Conservation (phyloP, 2,888 invertebrate genomes). For the Lochmaea capreae region DNA sequence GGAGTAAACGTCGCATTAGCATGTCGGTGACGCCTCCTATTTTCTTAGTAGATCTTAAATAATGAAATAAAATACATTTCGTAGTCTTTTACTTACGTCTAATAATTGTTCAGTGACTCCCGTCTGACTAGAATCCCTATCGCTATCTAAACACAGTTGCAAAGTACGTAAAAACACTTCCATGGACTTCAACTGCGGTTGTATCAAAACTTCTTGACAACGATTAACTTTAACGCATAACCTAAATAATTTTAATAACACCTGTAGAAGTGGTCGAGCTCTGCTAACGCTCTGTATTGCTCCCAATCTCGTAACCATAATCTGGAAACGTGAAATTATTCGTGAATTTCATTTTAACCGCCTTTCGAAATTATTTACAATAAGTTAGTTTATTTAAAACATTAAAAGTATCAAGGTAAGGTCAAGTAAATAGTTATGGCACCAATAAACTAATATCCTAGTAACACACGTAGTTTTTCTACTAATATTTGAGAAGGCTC, state of each 20-base stretch:
- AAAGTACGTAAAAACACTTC: constrained; percentile 87
- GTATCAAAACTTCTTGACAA: constrained; percentile 89
- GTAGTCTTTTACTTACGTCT: constrained; percentile 69
- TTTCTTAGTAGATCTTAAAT: no score
- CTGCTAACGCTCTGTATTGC: constrained; percentile 88
- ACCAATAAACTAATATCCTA: no score
- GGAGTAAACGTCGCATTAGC: no score
- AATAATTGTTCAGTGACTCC: constrained; percentile 90
- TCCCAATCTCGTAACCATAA: constrained; percentile 86
- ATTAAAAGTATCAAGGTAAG: no score
- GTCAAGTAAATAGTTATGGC: no score
- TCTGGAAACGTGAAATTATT: constrained; percentile 64
- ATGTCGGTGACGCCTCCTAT: no score
- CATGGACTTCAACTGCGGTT: constrained; percentile 86
- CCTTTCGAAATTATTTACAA: no score
- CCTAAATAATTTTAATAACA: constrained; percentile 88
- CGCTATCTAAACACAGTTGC: constrained; percentile 76
- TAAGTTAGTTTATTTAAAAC: no score
- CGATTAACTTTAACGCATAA: constrained; percentile 91
- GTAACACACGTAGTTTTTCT: no score
- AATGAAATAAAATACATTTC: no score
- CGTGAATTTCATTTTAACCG: background rate
- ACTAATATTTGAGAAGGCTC: no score
- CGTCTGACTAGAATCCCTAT: constrained; percentile 78
- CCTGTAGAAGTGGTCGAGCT: constrained; percentile 88